Percentiles rank a stretch among this genome's conserved stretches.
Evolutionary conservation across 2,797 vertebrate species (phyloP).

Genomic region (Loris lydekkerianus): DNA sequence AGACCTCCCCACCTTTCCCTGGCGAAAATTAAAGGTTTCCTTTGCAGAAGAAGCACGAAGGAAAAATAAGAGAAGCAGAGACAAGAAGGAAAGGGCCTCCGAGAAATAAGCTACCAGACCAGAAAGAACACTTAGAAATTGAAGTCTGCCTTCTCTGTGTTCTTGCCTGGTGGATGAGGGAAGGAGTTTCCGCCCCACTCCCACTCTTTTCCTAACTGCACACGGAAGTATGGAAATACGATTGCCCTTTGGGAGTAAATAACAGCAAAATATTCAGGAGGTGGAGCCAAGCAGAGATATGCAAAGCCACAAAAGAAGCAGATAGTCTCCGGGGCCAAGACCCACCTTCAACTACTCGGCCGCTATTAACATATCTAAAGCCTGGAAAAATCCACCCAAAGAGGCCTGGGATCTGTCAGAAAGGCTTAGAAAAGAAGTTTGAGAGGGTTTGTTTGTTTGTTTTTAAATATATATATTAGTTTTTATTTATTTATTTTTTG

Average conservation of each 20-base stretch:
- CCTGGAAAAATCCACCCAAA: neutral
- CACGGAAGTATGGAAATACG: neutral
- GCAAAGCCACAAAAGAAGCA: neutral
- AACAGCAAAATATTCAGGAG: neutral
- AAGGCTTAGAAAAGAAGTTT: neutral
- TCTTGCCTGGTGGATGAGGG: neutral
- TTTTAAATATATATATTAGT: no score
- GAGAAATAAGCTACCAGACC: neutral
- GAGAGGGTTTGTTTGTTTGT: neutral
- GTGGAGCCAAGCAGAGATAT: neutral
- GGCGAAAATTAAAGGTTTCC: neutral
- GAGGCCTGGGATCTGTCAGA: neutral
- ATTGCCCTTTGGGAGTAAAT: neutral
- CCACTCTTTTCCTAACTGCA: neutral
- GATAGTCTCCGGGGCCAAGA: neutral
- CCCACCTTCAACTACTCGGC: neutral
- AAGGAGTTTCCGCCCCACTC: neutral
- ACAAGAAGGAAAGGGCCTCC: neutral
- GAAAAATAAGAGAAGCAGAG: neutral
- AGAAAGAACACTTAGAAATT: constrained; percentile 33
- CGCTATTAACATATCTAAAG: constrained; percentile 29
- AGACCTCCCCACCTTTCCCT: neutral
- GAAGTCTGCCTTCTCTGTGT: neutral
- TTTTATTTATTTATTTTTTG: no score
- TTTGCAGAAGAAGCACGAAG: constrained; percentile 2